These are phyloP conservation scores for Caenorhabditis inopinata DNA, from an alignment of 1,140 invertebrate species.

Conservation along the genomic window DNA sequence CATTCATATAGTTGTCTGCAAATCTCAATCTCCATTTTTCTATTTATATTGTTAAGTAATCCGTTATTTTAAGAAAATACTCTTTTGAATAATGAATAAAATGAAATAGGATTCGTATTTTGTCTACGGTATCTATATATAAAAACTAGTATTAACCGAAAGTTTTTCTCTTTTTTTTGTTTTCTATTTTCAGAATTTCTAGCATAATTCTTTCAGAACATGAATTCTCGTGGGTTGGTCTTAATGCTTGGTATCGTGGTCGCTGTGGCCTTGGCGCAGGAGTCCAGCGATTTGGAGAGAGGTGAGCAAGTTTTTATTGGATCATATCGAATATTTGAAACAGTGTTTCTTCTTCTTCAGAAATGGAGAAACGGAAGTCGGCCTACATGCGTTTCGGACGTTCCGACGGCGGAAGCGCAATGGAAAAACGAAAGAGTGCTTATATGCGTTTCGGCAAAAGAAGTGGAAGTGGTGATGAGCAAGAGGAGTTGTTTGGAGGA, in stretches of 20 bases:
- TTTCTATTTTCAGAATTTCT: neutral
- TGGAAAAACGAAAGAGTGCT: conserved; percentile 50
- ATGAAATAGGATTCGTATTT: too few relatives aligned
- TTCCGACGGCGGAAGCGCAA: conserved; percentile 39
- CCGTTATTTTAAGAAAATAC: too few relatives aligned
- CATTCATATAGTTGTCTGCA: too few relatives aligned
- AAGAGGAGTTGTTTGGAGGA: neutral
- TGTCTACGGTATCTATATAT: too few relatives aligned
- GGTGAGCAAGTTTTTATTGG: too few relatives aligned
- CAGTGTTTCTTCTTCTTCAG: neutral
- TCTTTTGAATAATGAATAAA: too few relatives aligned
- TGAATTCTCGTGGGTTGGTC: conserved; percentile 28
- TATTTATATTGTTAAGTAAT: too few relatives aligned
- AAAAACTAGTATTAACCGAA: too few relatives aligned
- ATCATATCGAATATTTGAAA: too few relatives aligned
- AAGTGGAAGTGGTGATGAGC: neutral
- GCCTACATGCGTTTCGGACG: conserved; percentile 52
- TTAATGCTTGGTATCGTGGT: conserved; percentile 8
- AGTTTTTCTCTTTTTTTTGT: neutral
- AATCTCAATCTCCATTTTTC: too few relatives aligned
- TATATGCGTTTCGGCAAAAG: conserved; percentile 52
- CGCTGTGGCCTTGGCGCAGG: conserved; percentile 1
- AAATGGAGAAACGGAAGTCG: conserved; percentile 49
- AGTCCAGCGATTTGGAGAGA: neutral
- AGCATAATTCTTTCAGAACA: neutral